Base-by-base conservation (phyloP, 1,140 invertebrate genomes). In the Drosophila lacertosa region DNA sequence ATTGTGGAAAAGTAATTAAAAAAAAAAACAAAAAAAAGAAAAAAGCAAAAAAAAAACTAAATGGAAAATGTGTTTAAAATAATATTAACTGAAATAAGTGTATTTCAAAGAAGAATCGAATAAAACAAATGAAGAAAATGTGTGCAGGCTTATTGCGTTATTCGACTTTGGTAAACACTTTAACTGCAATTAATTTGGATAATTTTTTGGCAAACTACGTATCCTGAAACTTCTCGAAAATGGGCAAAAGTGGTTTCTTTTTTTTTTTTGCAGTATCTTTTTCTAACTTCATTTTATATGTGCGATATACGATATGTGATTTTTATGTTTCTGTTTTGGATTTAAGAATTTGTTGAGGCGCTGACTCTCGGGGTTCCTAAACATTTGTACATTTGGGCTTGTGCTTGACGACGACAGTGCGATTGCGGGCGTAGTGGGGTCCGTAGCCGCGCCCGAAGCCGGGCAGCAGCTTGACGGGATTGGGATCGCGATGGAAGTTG, bases 61-160 rank as follows among this genome's bases (percentile, higher is more conserved):
- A 73, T 68, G 67, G 54, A 74, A 79, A 74, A 77, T 74, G 69
- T 84, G 81, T 86, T 84, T 84, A 77, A 84, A 81, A 64, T 86
- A 86, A 74, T 63, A 80, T 62, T 77, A 77, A 64, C 60, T 66
- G 81, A 67, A 67, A 72, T 74, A 75, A 59, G 63, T 84, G 80
- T 84, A 79, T 73, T 76, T 84, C 75, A 66, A 83, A 74, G 74
- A 73, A 53, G 77, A 86, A 88, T 77, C 73, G 81, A 86, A 84
- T 88, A 88, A 86, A 84, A 84, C 42, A 64, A 81, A 77, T 76
- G 57, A 84, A 69, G 55, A 62, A 65, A 74, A 83, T 50, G 48
- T 66, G 32, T 40, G 44, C 33, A 40, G 42, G 5, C 37, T 40
- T 40, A 11, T 7, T 7, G 35, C 15, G 10, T 57, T 47, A 37